These are phyloP conservation scores for Myripristis jacobus DNA, from an alignment of 2,797 vertebrate species.

Conservation along the genomic window DNA sequence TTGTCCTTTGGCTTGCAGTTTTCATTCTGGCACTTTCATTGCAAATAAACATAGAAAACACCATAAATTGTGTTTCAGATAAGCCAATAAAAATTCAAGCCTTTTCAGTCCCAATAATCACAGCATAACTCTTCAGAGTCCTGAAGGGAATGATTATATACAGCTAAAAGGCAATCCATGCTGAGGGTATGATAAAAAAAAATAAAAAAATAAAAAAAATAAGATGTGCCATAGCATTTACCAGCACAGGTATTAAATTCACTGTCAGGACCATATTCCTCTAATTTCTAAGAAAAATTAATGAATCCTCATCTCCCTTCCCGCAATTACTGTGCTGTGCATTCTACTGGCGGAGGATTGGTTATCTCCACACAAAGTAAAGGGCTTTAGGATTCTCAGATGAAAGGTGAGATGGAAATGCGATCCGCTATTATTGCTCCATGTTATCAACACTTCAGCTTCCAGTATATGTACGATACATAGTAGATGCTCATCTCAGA, in stretches of 20 bases:
- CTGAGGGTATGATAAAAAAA: conserved; percentile 52
- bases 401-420: conserved; percentile 82
- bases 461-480: conserved; percentile 71
- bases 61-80: conserved; percentile 18
- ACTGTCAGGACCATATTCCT: conserved; percentile 64
- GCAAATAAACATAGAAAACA: conserved; percentile 32
- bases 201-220: conserved; percentile 52
- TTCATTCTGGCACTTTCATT: conserved; percentile 38
- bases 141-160: conserved; percentile 58
- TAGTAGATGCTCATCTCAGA: conserved; percentile 78
- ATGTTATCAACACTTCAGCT: conserved; percentile 80
- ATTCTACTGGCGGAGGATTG: conserved; percentile 65
- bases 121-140: conserved; percentile 42
- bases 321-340: conserved; percentile 66
- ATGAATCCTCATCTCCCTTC: conserved; percentile 66
- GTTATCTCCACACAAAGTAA: conserved; percentile 76
- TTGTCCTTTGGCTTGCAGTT: background rate
- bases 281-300: conserved; percentile 71
- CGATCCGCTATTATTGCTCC: conserved; percentile 75
- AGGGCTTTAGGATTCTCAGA: conserved; percentile 77
- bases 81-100: conserved; percentile 47
- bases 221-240: conserved; percentile 55
- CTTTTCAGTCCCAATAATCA: conserved; percentile 47
- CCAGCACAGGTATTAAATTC: conserved; percentile 65
- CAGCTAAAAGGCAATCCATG: conserved; percentile 54